These are phyloP conservation scores for Cyphomyrus plagiostoma DNA, from an alignment of 2,113 vertebrate species.

Conservation along the genomic window DNA sequence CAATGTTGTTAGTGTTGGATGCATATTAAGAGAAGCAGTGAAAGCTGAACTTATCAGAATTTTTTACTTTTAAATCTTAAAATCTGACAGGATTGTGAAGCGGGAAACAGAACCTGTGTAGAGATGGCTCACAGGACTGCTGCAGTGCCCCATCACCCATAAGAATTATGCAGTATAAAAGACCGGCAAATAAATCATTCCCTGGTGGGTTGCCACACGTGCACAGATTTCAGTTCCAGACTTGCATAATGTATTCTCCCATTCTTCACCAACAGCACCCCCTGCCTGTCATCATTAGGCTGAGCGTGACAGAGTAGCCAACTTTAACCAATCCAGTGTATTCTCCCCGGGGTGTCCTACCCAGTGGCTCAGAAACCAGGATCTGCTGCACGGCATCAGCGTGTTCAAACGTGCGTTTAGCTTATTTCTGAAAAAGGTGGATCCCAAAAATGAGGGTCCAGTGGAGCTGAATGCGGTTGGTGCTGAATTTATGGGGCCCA, in stretches of 20 bases:
- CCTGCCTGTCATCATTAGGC: neutral
- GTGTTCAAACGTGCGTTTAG: neutral
- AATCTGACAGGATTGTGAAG: neutral
- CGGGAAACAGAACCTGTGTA: neutral
- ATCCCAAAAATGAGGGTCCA: neutral
- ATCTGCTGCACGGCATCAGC: neutral
- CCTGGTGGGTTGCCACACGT: neutral
- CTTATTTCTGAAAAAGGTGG: neutral
- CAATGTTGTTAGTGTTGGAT: neutral
- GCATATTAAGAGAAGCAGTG: neutral
- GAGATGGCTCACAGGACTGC: neutral
- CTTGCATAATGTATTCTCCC: neutral
- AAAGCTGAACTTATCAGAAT: neutral
- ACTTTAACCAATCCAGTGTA: neutral
- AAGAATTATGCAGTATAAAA: conserved; percentile 7
- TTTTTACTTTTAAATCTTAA: neutral
- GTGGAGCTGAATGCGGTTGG: neutral
- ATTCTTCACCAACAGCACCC: neutral
- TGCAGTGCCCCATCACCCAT: neutral
- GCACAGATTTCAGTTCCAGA: neutral
- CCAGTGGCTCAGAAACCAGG: neutral
- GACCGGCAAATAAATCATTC: neutral
- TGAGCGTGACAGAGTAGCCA: neutral
- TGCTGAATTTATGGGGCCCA: neutral
- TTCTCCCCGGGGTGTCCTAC: no score